phyloP scores from a whole-genome alignment of 2,113 vertebrate genomes.

The Hoplias malabaricus region DNA sequence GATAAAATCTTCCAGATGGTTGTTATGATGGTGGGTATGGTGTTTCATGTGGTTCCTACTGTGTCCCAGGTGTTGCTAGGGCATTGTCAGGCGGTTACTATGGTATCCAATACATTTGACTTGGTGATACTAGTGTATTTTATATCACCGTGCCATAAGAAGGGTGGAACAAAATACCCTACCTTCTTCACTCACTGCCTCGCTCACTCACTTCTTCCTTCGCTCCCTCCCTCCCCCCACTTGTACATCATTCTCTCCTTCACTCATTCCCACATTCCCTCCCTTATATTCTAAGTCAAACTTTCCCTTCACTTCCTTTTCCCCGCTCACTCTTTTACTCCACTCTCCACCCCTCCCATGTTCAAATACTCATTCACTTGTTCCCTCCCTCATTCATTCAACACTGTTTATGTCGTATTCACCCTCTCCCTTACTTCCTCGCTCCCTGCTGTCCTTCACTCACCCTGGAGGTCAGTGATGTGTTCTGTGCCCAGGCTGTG shows the following conservation, averaged over 20 bases:
- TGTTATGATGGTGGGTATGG: too few species aligned
- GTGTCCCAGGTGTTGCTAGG: too few species aligned
- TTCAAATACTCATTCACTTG: background rate
- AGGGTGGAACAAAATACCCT: too few species aligned
- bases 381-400: conserved; percentile 71
- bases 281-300: too few species aligned
- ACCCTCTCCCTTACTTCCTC: background rate
- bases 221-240: background rate
- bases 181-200: too few species aligned
- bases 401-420: background rate
- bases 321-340: background rate
- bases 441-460: conserved; percentile 39
- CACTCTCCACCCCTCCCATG: background rate
- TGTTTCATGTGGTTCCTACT: too few species aligned
- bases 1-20: too few species aligned
- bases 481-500: conserved; percentile 81
- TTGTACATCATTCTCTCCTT: background rate
- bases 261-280: background rate
- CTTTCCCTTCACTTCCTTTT: background rate
- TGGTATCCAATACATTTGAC: too few species aligned
- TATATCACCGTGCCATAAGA: too few species aligned
- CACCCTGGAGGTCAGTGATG: conserved; percentile 92
- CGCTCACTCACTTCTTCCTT: background rate
- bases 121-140: too few species aligned
- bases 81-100: too few species aligned